Conservation (phyloP, 2,113 vertebrate genomes). For the Atractosteus spatula region DNA sequence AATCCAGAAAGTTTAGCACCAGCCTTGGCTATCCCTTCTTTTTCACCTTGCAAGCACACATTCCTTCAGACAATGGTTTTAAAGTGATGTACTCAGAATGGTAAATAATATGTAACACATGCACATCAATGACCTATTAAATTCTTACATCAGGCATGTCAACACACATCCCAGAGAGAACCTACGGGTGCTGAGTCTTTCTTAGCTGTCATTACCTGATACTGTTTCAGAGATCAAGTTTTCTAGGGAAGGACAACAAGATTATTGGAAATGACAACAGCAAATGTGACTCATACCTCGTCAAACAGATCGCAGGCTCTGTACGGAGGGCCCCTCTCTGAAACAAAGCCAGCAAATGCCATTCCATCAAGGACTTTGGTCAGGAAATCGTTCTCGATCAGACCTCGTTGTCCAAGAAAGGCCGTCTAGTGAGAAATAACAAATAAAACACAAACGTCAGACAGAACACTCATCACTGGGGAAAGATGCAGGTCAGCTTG, state of each 20-base stretch:
- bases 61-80: not conserved
- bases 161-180: not conserved
- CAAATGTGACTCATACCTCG: conserved; percentile 70
- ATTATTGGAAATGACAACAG: not conserved
- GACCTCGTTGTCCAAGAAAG: conserved; percentile 92
- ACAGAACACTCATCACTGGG: conserved; percentile 41
- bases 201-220: not conserved
- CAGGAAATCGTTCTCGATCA: conserved; percentile 95
- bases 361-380: conserved; percentile 96
- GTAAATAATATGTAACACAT: not conserved
- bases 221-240: not conserved
- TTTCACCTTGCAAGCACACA: not conserved
- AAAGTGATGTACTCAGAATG: not conserved
- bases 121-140: not conserved
- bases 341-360: conserved; percentile 97
- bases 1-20: no score
- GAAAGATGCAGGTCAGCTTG: not conserved
- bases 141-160: not conserved
- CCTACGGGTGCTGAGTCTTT: not conserved
- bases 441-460: conserved; percentile 25
- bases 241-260: not conserved
- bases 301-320: conserved; percentile 95
- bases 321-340: conserved; percentile 93
- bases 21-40: no score
- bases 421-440: conserved; percentile 74